A percentile compares a stretch with the other conserved stretches of the same genome.
Conservation (phyloP, 2,113 vertebrate species). For the Narcine bancroftii region DNA sequence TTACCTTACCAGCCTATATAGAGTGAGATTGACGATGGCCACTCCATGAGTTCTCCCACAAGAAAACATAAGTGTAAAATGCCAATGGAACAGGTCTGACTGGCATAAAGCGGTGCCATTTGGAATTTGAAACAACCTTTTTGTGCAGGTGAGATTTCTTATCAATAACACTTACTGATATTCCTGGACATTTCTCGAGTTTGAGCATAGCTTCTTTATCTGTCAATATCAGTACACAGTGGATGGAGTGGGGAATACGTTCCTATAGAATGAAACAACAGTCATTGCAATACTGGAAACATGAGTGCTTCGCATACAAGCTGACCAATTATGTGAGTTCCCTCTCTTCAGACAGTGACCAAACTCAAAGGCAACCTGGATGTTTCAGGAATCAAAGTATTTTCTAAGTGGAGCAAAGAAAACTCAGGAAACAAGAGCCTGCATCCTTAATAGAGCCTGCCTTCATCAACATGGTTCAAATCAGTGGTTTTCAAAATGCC, state of each 20-base stretch:
- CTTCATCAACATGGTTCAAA: background rate
- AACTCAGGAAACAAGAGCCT: background rate
- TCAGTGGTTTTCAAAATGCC: no score
- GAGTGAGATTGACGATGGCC: background rate
- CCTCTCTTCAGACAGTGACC: background rate
- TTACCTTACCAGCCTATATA: background rate
- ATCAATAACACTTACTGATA: conserved; percentile 61
- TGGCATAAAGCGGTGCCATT: background rate
- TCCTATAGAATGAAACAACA: conserved; percentile 46
- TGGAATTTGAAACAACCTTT: background rate
- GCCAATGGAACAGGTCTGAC: background rate
- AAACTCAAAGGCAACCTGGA: background rate
- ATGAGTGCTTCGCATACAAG: background rate
- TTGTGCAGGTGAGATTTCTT: background rate
- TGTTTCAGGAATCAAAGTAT: background rate
- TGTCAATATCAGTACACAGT: conserved; percentile 63
- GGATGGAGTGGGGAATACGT: conserved; percentile 55
- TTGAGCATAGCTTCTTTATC: conserved; percentile 66
- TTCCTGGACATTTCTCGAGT: conserved; percentile 60
- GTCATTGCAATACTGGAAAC: background rate
- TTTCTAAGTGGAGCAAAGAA: background rate
- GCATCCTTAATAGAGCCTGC: background rate
- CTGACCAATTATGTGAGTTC: background rate
- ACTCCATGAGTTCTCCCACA: background rate
- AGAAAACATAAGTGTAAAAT: background rate